Evolutionary conservation across 1,140 invertebrate species (phyloP).

Genomic region (Ips typographus): DNA sequence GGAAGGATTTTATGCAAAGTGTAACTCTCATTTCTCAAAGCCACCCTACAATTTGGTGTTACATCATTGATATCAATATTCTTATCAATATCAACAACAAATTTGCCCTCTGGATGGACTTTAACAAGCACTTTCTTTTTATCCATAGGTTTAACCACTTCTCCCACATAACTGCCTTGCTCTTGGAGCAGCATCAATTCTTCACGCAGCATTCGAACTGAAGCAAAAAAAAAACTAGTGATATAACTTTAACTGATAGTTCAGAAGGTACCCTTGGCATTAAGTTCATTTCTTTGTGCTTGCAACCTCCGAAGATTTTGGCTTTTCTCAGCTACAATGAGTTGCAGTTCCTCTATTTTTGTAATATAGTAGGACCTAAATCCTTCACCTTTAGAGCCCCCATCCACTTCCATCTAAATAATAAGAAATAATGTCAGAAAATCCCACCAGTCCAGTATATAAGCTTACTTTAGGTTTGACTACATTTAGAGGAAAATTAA

Average conservation of each 20-base stretch:
- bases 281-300: constrained; percentile 98
- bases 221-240: constrained; percentile 33
- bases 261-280: constrained; percentile 84
- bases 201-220: constrained; percentile 96
- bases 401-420: constrained; percentile 85
- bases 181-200: constrained; percentile 98
- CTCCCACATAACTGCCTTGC: constrained; percentile 99
- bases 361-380: constrained; percentile 94
- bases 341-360: constrained; percentile 95
- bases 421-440: constrained; percentile 10
- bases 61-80: constrained; percentile 99
- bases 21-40: constrained; percentile 97
- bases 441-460: neutral
- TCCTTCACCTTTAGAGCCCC: constrained; percentile 76
- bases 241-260: neutral
- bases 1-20: constrained; percentile 98
- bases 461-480: constrained; percentile 8
- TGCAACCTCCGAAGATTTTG: constrained; percentile 96
- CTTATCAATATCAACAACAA: constrained; percentile 99
- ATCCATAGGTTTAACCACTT: constrained; percentile 99
- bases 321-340: constrained; percentile 95
- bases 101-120: constrained; percentile 99
- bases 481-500: constrained; percentile 10
- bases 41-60: constrained; percentile 96
- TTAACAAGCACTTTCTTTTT: constrained; percentile 99